Percentiles rank a stretch among this genome's conserved stretches.
phyloP scores from a whole-genome alignment of 2,113 vertebrate species.

The Desmodus rotundus region DNA sequence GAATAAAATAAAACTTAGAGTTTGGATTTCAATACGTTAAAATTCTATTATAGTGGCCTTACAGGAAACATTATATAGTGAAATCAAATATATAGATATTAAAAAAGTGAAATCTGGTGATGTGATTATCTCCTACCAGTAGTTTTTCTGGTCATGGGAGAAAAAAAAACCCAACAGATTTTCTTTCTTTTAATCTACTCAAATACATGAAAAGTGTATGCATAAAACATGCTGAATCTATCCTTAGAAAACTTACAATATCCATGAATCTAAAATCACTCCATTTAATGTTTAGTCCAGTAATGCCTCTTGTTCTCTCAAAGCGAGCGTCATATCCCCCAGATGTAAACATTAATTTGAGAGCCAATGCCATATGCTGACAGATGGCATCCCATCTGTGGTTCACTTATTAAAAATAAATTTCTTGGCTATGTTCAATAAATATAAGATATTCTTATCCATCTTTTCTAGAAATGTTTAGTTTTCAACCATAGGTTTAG shows the following conservation, averaged over 20 bases:
- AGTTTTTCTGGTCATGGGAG: not conserved
- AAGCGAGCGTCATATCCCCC: constrained; percentile 53
- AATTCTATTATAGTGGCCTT: not conserved
- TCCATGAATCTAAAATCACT: constrained; percentile 64
- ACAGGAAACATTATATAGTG: not conserved
- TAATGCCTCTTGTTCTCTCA: constrained; percentile 55
- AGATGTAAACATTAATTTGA: constrained; percentile 72
- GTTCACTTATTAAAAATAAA: constrained; percentile 73
- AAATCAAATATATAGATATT: not conserved
- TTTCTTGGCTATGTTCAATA: constrained; percentile 69
- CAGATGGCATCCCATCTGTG: constrained; percentile 75
- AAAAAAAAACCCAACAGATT: constrained; percentile 36
- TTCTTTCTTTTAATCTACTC: constrained; percentile 52
- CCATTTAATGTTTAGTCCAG: constrained; percentile 56
- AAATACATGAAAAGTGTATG: constrained; percentile 71
- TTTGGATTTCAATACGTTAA: not conserved
- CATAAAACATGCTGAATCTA: constrained; percentile 50
- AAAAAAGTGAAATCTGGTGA: not conserved
- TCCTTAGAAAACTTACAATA: constrained; percentile 66
- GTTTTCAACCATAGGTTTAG: constrained; percentile 66
- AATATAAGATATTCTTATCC: constrained; percentile 66
- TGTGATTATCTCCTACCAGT: not conserved
- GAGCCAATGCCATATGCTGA: constrained; percentile 66
- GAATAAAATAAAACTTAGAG: not conserved
- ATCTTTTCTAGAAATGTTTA: constrained; percentile 65